A percentile compares a stretch with the other conserved stretches of the same genome.
Conservation (phyloP, 2,888 invertebrate species). For the Leucophora obtusa region DNA sequence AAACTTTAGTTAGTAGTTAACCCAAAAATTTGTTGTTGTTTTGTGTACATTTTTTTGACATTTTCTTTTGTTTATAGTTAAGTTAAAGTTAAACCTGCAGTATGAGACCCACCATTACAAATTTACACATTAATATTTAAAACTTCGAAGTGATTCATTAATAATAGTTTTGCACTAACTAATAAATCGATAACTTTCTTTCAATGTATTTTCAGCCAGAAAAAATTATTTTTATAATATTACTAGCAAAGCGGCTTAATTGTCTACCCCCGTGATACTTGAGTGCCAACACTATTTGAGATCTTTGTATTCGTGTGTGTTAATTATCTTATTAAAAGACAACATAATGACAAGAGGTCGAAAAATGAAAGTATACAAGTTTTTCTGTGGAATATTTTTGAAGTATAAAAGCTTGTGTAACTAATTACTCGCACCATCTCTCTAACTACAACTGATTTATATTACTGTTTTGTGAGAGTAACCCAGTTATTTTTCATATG, state of each 20-base stretch:
- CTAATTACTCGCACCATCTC: slow-evolving; percentile 56
- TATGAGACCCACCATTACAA: too few relatives aligned
- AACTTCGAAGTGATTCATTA: too few relatives aligned
- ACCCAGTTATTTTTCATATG: not conserved
- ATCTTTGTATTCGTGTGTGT: slow-evolving; percentile 21
- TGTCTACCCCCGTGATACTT: not conserved
- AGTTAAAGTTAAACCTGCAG: too few relatives aligned
- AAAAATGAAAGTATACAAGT: slow-evolving; percentile 15
- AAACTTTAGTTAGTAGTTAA: too few relatives aligned
- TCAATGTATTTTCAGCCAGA: too few relatives aligned
- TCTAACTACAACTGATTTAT: not conserved
- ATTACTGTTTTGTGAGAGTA: not conserved
- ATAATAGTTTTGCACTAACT: too few relatives aligned
- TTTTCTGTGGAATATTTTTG: slow-evolving; percentile 22
- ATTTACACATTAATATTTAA: too few relatives aligned
- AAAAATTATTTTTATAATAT: not conserved
- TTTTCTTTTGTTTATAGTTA: too few relatives aligned
- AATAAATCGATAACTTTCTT: too few relatives aligned
- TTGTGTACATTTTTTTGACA: too few relatives aligned
- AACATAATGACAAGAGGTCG: slow-evolving; percentile 31
- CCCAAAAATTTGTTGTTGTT: too few relatives aligned
- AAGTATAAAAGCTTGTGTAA: slow-evolving; percentile 33
- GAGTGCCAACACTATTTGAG: slow-evolving; percentile 3
- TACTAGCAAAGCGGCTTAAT: not conserved
- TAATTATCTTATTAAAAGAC: slow-evolving; percentile 50